Evolutionary conservation across 2,797 vertebrate genomes (phyloP).

Genomic region (Serranus cabrilla): DNA sequence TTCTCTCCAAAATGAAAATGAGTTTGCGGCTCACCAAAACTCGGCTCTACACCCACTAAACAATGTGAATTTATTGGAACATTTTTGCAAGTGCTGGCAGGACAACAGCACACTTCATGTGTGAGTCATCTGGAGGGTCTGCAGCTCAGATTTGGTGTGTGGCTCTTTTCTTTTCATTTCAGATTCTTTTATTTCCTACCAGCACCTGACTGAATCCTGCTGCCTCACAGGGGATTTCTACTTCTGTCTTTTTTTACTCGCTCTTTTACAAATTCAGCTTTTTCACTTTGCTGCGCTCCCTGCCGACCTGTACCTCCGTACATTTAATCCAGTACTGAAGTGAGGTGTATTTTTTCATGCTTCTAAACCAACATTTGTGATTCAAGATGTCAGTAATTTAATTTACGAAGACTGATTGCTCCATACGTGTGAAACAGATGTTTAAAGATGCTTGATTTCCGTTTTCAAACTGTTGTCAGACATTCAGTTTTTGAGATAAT

Average conservation of each 20-base stretch:
- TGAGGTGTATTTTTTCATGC: no score
- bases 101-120: conserved; percentile 21
- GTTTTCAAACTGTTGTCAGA: no score
- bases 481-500: no score
- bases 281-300: background rate
- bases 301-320: conserved; percentile 2
- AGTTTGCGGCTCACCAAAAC: background rate
- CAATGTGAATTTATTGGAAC: conserved; percentile 20
- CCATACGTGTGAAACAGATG: no score
- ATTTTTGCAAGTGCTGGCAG: conserved; percentile 20
- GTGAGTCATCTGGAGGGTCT: conserved; percentile 25
- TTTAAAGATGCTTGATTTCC: no score
- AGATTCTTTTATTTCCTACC: conserved; percentile 28
- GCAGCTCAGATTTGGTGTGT: conserved; percentile 14
- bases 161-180: conserved; percentile 9
- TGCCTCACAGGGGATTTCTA: conserved; percentile 13
- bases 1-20: conserved; percentile 19
- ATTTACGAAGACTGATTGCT: no score
- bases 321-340: background rate
- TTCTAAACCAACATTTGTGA: no score
- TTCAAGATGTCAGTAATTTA: no score
- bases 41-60: conserved; percentile 12
- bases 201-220: conserved; percentile 31
- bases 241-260: conserved; percentile 22
- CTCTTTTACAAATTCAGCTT: conserved; percentile 22